phyloP scores from a whole-genome alignment of 2,888 invertebrate genomes.

The Andrena hattorfiana region DNA sequence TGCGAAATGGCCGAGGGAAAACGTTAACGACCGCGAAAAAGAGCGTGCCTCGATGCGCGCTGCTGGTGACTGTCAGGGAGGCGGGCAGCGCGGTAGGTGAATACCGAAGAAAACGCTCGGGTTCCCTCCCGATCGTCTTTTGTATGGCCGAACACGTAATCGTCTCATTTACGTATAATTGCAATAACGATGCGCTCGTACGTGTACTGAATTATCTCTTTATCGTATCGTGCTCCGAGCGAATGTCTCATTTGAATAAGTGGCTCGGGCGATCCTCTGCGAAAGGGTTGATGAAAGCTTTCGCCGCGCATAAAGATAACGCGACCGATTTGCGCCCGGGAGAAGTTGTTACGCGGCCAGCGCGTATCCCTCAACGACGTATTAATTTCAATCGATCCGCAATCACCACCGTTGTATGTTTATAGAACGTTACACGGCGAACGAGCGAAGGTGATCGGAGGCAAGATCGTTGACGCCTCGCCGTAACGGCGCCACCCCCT shows the following conservation, averaged over 20 bases:
- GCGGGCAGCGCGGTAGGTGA: constrained; percentile 28
- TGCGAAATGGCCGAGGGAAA: constrained; percentile 31
- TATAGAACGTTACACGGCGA: not conserved
- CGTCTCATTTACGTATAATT: constrained; percentile 73
- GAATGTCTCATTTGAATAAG: constrained; percentile 70
- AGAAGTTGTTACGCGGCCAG: constrained; percentile 9
- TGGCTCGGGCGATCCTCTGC: constrained; percentile 48
- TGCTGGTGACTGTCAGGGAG: constrained; percentile 9
- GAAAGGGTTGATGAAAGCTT: constrained; percentile 63
- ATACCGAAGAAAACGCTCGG: constrained; percentile 34
- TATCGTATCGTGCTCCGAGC: constrained; percentile 62
- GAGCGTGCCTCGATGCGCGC: not conserved
- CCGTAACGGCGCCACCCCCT: not conserved
- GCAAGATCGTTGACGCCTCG: not conserved
- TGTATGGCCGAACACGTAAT: constrained; percentile 70
- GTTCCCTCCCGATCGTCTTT: constrained; percentile 63
- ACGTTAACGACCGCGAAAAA: constrained; percentile 45
- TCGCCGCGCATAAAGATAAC: constrained; percentile 61
- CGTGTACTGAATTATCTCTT: constrained; percentile 74
- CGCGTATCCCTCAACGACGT: constrained; percentile 34
- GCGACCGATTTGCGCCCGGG: constrained; percentile 7
- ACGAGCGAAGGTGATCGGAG: not conserved
- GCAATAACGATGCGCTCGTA: constrained; percentile 71
- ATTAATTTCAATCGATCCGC: constrained; percentile 47
- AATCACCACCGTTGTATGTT: constrained; percentile 39